Conservation (phyloP, 2,113 vertebrate genomes). For the Arvicanthis niloticus region DNA sequence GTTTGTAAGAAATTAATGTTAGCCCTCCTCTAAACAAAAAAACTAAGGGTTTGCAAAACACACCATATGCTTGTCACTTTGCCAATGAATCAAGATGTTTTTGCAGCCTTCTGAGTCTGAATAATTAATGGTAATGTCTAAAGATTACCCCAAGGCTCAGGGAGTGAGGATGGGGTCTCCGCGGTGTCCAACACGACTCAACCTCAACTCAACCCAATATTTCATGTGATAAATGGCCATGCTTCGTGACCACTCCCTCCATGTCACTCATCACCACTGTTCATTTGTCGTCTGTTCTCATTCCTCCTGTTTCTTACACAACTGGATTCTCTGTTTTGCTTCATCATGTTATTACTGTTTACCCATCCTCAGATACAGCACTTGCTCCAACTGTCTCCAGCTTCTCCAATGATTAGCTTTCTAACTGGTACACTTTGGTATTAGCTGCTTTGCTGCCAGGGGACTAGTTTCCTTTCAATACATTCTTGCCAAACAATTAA, state of each 20-base stretch:
- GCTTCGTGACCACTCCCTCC: constrained; percentile 38
- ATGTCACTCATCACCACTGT: constrained; percentile 19
- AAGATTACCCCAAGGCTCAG: constrained; percentile 89
- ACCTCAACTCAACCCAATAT: constrained; percentile 76
- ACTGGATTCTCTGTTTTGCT: constrained; percentile 54
- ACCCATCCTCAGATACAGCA: neutral
- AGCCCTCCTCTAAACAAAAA: constrained; percentile 88
- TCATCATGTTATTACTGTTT: neutral
- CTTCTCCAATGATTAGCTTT: constrained; percentile 11
- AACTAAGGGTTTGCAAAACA: constrained; percentile 88
- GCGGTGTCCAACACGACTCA: constrained; percentile 75
- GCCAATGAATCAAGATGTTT: constrained; percentile 92
- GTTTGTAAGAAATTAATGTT: constrained; percentile 89
- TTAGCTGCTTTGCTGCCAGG: constrained; percentile 42
- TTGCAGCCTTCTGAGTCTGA: constrained; percentile 89
- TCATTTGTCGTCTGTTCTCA: neutral
- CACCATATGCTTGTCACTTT: constrained; percentile 92
- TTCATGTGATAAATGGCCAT: constrained; percentile 81
- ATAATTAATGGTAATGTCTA: constrained; percentile 92
- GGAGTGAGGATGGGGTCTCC: constrained; percentile 82
- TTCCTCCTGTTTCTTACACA: constrained; percentile 40
- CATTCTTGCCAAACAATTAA: constrained; percentile 67
- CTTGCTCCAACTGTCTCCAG: constrained; percentile 5
- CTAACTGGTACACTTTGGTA: neutral
- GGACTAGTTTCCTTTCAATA: constrained; percentile 67